These are phyloP conservation scores for Alectura lathami DNA, from an alignment of 2,113 vertebrate genomes.

Conservation along the genomic window DNA sequence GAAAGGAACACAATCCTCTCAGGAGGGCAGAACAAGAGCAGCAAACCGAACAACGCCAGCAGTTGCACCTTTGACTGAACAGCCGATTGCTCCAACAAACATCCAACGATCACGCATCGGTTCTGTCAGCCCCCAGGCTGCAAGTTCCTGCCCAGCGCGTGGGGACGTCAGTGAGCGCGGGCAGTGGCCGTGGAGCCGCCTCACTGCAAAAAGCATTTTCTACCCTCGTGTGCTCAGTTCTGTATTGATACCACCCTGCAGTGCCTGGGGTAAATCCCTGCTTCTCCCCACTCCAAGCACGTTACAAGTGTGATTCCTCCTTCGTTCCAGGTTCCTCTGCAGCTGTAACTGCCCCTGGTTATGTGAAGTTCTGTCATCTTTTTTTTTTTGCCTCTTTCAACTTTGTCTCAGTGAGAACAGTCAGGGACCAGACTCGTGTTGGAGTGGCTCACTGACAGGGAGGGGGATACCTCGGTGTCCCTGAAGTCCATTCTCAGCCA, in stretches of 20 bases:
- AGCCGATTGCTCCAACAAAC: not conserved
- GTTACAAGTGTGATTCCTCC: not conserved
- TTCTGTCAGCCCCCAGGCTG: not conserved
- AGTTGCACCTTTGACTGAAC: not conserved
- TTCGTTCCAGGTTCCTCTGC: not conserved
- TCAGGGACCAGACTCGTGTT: not conserved
- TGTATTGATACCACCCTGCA: not conserved
- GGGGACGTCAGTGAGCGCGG: not conserved
- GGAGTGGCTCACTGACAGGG: slow-evolving; percentile 3
- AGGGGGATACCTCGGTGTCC: fast-evolving
- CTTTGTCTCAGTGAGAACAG: not conserved
- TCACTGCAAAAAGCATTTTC: not conserved
- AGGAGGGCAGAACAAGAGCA: not conserved
- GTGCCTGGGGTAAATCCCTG: not conserved
- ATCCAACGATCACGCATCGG: not conserved
- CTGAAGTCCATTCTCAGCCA: not conserved
- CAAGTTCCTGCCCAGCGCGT: not conserved
- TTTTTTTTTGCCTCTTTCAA: not conserved
- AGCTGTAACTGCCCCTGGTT: not conserved
- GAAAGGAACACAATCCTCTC: not conserved
- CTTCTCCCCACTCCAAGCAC: not conserved
- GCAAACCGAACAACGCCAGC: not conserved
- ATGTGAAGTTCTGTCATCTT: not conserved
- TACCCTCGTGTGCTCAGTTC: not conserved
- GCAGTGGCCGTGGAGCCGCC: not conserved